phyloP scores from a whole-genome alignment of 2,888 invertebrate genomes.

The Brachyopa scutellaris region DNA sequence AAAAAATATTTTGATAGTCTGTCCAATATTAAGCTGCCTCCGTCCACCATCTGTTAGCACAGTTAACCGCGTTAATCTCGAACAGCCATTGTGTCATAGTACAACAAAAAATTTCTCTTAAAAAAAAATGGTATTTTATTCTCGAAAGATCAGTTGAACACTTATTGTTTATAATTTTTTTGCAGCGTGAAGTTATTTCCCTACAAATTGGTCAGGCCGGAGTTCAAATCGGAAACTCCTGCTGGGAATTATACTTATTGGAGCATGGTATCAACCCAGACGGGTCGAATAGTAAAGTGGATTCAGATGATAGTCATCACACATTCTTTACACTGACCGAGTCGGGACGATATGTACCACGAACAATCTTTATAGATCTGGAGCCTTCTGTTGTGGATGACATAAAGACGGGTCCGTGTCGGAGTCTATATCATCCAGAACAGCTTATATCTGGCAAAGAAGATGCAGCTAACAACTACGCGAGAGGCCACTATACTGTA shows the following conservation, averaged over 20 bases:
- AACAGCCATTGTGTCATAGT: conserved; percentile 24
- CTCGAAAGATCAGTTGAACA: not conserved
- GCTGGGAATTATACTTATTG: conserved; percentile 92
- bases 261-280: conserved; percentile 92
- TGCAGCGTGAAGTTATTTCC: conserved; percentile 92
- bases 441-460: conserved; percentile 92
- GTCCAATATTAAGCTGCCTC: not conserved
- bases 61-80: conserved; percentile 23
- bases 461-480: conserved; percentile 95
- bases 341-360: conserved; percentile 93
- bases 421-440: conserved; percentile 84
- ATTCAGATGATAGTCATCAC: conserved; percentile 83
- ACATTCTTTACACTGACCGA: conserved; percentile 93
- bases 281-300: conserved; percentile 83
- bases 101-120: too few species aligned
- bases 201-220: conserved; percentile 94
- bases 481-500: conserved; percentile 93
- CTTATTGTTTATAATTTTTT: conserved; percentile 74
- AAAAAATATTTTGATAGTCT: not conserved
- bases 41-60: conserved; percentile 20
- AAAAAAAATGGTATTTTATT: conserved; percentile 51
- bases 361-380: conserved; percentile 83
- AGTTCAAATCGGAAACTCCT: conserved; percentile 92
- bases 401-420: conserved; percentile 77
- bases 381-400: conserved; percentile 80